Conservation (phyloP, 35 echinoderm and acorn worm species). For the Ophioderma brevispina region DNA sequence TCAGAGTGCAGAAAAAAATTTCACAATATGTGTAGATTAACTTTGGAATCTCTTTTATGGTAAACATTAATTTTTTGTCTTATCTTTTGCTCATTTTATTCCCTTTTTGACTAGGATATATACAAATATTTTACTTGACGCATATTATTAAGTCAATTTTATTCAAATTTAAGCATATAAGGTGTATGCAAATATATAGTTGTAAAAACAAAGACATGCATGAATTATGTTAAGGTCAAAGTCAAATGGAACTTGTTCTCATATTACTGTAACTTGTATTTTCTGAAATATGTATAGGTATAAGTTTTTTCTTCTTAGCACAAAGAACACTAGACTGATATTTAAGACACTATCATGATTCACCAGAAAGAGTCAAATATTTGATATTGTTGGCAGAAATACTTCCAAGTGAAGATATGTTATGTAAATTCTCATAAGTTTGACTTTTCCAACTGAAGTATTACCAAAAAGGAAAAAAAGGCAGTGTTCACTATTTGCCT, state of each 20-base stretch:
- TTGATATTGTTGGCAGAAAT: too few species aligned
- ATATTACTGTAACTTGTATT: not conserved
- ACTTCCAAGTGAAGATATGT: too few species aligned
- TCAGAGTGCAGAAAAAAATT: too few species aligned
- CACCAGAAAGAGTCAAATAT: too few species aligned
- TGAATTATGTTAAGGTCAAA: not conserved
- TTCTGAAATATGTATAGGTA: not conserved
- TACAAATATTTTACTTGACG: constrained; percentile 6
- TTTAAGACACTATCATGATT: too few species aligned
- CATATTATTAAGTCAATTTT: constrained; percentile 7
- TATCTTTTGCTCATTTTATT: constrained; percentile 12
- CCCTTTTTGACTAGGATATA: constrained; percentile 13
- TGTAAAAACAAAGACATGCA: not conserved
- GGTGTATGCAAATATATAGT: not conserved
- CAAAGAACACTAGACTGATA: too few species aligned
- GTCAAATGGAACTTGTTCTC: not conserved
- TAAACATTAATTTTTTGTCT: constrained; percentile 10
- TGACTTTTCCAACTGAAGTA: too few species aligned
- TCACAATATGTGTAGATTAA: not conserved
- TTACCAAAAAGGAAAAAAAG: too few species aligned
- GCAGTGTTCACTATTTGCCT: too few species aligned
- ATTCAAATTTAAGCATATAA: not conserved
- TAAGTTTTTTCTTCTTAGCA: too few species aligned
- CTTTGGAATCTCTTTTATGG: not conserved
- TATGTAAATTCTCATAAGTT: too few species aligned